Percentiles rank a stretch among this genome's conserved stretches.
These are phyloP conservation scores for Nothocercus nigrocapillus DNA, from an alignment of 2,113 vertebrate species.

Conservation along the genomic window DNA sequence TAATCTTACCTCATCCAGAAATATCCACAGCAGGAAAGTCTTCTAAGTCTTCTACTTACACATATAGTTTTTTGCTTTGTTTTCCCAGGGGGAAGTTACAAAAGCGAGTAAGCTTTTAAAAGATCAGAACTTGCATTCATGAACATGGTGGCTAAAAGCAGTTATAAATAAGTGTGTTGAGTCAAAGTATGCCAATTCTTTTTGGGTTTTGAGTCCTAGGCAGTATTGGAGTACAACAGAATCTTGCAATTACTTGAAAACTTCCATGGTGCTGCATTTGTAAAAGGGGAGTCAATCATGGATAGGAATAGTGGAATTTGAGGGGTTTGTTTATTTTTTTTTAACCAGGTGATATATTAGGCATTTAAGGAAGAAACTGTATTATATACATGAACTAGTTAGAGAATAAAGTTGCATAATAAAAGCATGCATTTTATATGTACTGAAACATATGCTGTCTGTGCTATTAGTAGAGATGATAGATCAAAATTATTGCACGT, in stretches of 20 bases:
- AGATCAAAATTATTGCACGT: background rate
- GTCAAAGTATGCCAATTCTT: background rate
- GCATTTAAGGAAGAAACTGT: background rate
- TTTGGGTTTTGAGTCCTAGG: background rate
- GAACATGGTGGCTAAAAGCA: background rate
- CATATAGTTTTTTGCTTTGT: background rate
- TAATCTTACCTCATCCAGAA: background rate
- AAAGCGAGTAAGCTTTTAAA: background rate
- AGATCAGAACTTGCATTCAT: background rate
- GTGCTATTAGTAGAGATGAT: background rate
- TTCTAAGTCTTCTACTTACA: background rate
- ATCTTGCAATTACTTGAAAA: background rate
- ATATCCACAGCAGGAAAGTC: background rate
- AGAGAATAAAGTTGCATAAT: background rate
- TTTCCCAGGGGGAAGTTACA: background rate
- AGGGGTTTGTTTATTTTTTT: background rate
- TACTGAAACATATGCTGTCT: background rate
- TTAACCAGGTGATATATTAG: background rate
- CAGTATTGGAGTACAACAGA: background rate
- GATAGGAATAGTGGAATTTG: background rate
- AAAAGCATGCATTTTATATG: background rate
- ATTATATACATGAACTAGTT: background rate
- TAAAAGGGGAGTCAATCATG: background rate
- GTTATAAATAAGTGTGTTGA: background rate
- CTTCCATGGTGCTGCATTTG: background rate